Percentiles rank a stretch among this genome's conserved stretches.
Evolutionary conservation across 1,140 invertebrate genomes (phyloP).

Genomic region (Mactra quadrangularis): DNA sequence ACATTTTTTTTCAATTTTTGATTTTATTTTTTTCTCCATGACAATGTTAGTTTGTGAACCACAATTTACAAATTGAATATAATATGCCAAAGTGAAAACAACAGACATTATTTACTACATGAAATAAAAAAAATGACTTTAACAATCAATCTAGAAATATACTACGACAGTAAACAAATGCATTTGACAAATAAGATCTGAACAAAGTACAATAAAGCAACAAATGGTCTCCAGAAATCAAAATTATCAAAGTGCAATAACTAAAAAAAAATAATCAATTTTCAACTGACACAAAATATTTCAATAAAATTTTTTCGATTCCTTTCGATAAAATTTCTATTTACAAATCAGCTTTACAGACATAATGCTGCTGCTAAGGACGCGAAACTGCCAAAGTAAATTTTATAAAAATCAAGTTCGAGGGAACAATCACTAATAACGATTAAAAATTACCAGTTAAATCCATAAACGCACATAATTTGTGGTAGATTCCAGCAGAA

Average conservation of each 20-base stretch:
- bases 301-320: slow-evolving; percentile 44
- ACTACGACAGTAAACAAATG: slow-evolving; percentile 31
- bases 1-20: not conserved
- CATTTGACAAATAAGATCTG: slow-evolving; percentile 36
- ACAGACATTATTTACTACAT: slow-evolving; percentile 2
- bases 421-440: slow-evolving; percentile 44
- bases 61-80: slow-evolving; percentile 36
- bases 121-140: slow-evolving; percentile 31
- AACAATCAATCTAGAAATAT: not conserved
- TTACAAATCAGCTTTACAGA: slow-evolving; percentile 55
- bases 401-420: slow-evolving; percentile 36
- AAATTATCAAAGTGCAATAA: slow-evolving; percentile 33
- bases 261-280: slow-evolving; percentile 15
- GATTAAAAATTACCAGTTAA: slow-evolving; percentile 16
- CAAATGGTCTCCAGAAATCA: slow-evolving; percentile 30
- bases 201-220: slow-evolving; percentile 25
- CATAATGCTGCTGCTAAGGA: slow-evolving; percentile 55
- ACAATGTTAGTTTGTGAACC: not conserved
- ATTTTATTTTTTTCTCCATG: not conserved
- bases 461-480: slow-evolving; percentile 38
- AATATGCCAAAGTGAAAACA: slow-evolving; percentile 43
- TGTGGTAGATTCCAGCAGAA: slow-evolving; percentile 60
- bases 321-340: slow-evolving; percentile 63
- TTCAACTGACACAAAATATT: slow-evolving; percentile 17
- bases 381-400: slow-evolving; percentile 56